phyloP scores from a whole-genome alignment of 1,140 invertebrate species.

The Pinna nobilis region DNA sequence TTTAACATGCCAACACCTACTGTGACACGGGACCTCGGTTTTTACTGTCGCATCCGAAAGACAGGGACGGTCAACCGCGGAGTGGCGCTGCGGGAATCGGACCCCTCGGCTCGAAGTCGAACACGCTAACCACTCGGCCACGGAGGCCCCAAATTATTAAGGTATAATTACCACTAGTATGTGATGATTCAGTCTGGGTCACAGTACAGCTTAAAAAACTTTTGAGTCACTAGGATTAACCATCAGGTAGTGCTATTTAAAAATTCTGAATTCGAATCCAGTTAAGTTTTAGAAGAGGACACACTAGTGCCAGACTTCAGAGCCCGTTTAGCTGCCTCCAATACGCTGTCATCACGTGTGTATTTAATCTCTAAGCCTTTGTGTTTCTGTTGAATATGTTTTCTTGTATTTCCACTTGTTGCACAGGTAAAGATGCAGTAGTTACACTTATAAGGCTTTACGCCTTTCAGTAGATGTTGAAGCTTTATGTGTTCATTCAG shows the following conservation, averaged over 20 bases:
- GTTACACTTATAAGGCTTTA: conserved; percentile 58
- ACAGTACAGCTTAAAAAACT: no score
- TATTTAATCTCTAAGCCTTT: conserved; percentile 49
- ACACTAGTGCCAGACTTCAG: conserved; percentile 23
- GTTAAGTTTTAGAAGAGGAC: conserved; percentile 3
- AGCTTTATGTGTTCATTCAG: conserved; percentile 59
- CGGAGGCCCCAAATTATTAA: no score
- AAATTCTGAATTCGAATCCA: conserved; percentile 13
- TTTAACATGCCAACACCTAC: no score
- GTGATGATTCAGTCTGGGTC: no score
- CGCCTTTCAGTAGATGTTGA: conserved; percentile 58
- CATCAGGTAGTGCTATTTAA: not conserved
- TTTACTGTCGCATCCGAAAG: no score
- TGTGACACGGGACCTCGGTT: no score
- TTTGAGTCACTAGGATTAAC: no score
- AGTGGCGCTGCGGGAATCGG: no score
- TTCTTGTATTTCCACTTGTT: conserved; percentile 57
- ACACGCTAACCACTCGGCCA: no score
- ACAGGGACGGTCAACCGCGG: no score
- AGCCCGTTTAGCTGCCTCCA: conserved; percentile 33
- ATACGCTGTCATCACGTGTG: conserved; percentile 26
- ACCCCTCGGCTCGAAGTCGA: no score
- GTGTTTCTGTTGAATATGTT: conserved; percentile 57
- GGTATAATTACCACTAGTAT: no score
- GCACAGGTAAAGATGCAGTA: conserved; percentile 58